Evolutionary conservation across 2,113 vertebrate species (phyloP), one percentile per base, ranked within the genome.

Genomic region (rabbit (Oryctolagus cuniculus)): DNA sequence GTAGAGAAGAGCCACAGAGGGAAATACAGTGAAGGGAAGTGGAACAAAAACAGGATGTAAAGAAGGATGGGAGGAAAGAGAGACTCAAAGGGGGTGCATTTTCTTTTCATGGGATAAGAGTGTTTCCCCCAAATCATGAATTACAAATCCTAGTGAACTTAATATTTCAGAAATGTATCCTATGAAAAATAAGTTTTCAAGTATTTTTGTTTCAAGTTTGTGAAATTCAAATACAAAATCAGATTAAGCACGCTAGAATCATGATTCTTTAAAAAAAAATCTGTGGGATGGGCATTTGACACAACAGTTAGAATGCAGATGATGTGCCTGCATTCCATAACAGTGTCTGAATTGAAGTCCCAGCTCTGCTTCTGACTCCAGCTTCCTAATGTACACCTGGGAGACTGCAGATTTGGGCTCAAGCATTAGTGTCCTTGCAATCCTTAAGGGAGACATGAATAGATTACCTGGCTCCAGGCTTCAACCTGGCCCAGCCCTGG

Each of bases 221-320:
- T 69, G 51, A 85, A 93, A 93, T 88, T 24, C 88, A 97, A 95
- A 92, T 69, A 36, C 25, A 58, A 88, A 89, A 75, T 64, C 82
- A 92, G 77, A 95, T 84, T 38, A 87, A 83, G n/a, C 92, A 94
- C 66, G 89, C 38, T 92, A 70, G 86, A 95, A 90, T 90, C 70
- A 93, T 58, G 84, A 94, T 93, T n/a, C 63, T 88, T 78, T 25
- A 22, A 83, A 89, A 77, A n/a, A 83, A 86, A 74, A 25, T 83
- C 77, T 74, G 1, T 80, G 44, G 44, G 44, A 44, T 44, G 44
- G 44, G 44, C 44, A 44, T 44, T 44, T 44, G 44, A 44, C 44
- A 44, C 6, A 44, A 44, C 44, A 44, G 44, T 44, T 44, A 44
- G 44, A 44, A 44, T 44, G 44, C 44, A 44, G 44, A 44, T 44